These are phyloP conservation scores for Rhagophthalmus giganteus DNA, from an alignment of 2,888 invertebrate species.

Conservation along the genomic window DNA sequence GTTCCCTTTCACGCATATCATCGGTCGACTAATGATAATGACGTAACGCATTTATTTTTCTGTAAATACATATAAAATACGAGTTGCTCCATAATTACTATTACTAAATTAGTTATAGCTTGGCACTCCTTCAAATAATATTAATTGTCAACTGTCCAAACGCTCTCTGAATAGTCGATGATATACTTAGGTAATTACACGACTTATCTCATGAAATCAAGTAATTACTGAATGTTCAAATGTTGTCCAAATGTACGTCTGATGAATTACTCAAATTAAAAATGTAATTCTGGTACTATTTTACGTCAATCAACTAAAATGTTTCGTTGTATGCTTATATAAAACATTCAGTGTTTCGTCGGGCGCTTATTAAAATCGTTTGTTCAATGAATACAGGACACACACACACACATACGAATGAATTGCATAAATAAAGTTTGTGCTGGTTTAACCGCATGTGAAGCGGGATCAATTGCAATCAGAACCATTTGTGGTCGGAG, in stretches of 20 bases:
- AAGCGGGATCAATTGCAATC: constrained; percentile 43
- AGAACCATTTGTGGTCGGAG: constrained; percentile 41
- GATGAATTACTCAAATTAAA: constrained; percentile 35
- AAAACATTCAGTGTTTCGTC: constrained; percentile 20
- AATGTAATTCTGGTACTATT: constrained; percentile 27
- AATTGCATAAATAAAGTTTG: constrained; percentile 29
- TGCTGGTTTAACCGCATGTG: constrained; percentile 32
- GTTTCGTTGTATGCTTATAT: constrained; percentile 7
- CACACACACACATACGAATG: constrained; percentile 25
- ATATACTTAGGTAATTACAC: constrained; percentile 38
- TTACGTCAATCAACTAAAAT: constrained; percentile 31
- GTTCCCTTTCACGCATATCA: constrained; percentile 25
- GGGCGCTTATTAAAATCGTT: constrained; percentile 29
- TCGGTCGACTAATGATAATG: constrained; percentile 20
- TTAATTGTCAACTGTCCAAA: constrained; percentile 36
- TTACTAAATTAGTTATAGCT: constrained; percentile 34
- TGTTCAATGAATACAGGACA: constrained; percentile 18
- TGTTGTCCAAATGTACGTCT: constrained; percentile 22
- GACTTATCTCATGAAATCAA: constrained; percentile 38
- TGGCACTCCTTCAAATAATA: constrained; percentile 35
- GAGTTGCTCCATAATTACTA: constrained; percentile 23
- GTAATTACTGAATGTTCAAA: constrained; percentile 33
- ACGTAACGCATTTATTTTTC: constrained; percentile 31
- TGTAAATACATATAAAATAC: constrained; percentile 18
- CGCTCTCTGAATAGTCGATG: constrained; percentile 33